Evolutionary conservation across 2,888 invertebrate species (phyloP).

Genomic region (Athrips mouffetella): DNA sequence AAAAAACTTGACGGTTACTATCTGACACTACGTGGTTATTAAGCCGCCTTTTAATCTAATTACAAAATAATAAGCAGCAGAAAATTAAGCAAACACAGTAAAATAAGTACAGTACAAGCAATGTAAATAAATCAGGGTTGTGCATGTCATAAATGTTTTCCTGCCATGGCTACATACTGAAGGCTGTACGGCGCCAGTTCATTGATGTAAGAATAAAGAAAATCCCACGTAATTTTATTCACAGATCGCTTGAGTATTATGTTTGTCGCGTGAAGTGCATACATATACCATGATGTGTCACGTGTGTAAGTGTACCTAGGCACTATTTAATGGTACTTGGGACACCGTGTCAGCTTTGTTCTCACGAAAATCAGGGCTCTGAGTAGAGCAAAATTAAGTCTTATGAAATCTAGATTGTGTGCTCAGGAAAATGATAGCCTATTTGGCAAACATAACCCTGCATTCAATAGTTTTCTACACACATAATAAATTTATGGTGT

Average conservation of each 20-base stretch:
- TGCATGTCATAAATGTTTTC: too few species aligned
- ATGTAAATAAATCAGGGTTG: too few species aligned
- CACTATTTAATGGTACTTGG: slow-evolving; percentile 14
- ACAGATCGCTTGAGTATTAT: neutral
- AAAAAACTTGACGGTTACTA: too few species aligned
- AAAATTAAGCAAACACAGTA: too few species aligned
- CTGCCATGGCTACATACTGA: too few species aligned
- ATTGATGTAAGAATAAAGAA: neutral
- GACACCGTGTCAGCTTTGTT: slow-evolving; percentile 19
- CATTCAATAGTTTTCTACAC: too few species aligned
- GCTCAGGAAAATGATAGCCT: slow-evolving; percentile 6
- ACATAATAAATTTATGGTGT: too few species aligned
- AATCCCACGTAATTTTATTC: slow-evolving; percentile 6
- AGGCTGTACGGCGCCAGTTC: too few species aligned
- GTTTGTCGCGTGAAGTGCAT: slow-evolving; percentile 10
- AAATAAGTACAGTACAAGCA: too few species aligned
- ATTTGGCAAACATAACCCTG: slow-evolving; percentile 3
- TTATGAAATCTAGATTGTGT: slow-evolving; percentile 15
- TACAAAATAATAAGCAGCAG: too few species aligned
- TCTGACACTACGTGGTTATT: too few species aligned
- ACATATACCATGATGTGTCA: slow-evolving; percentile 9
- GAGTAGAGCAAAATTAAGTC: slow-evolving; percentile 17
- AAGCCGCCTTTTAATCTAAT: too few species aligned
- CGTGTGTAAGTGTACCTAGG: slow-evolving; percentile 6
- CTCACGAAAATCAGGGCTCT: slow-evolving; percentile 23